Conservation (phyloP, 2,888 invertebrate genomes). For the Molorchus minor region DNA sequence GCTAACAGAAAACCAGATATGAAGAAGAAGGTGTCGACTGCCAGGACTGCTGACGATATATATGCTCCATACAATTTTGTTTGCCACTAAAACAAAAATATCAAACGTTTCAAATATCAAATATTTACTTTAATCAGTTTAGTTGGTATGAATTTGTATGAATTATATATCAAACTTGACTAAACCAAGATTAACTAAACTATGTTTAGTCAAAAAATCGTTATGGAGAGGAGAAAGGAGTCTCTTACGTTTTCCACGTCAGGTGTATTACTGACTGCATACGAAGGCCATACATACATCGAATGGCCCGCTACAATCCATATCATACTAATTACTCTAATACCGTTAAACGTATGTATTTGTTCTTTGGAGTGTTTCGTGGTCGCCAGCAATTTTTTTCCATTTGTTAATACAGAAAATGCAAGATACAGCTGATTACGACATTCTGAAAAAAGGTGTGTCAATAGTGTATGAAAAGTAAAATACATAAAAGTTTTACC, state of each 20-base stretch:
- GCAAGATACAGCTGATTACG: constrained; percentile 41
- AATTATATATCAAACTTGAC: too few species aligned
- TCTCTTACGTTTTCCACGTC: too few species aligned
- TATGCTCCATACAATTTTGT: constrained; percentile 37
- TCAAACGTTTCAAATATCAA: too few species aligned
- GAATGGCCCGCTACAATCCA: constrained; percentile 55
- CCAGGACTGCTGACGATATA: constrained; percentile 62
- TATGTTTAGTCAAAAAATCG: too few species aligned
- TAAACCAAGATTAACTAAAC: too few species aligned
- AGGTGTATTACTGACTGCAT: too few species aligned
- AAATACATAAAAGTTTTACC: constrained; percentile 43
- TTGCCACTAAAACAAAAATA: constrained; percentile 62
- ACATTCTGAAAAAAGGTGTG: constrained; percentile 36
- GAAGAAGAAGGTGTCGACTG: constrained; percentile 74
- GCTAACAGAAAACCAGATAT: constrained; percentile 70
- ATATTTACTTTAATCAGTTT: too few species aligned
- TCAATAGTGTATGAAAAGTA: background rate
- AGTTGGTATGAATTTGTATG: too few species aligned
- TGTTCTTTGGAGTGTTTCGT: constrained; percentile 44
- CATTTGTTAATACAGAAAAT: constrained; percentile 51
- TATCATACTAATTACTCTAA: constrained; percentile 53
- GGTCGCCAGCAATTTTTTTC: constrained; percentile 46
- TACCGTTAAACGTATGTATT: constrained; percentile 50
- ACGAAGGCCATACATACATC: too few species aligned
- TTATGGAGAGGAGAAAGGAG: too few species aligned